Base-by-base conservation (phyloP, 2,797 vertebrate genomes). In the Pterois miles region DNA sequence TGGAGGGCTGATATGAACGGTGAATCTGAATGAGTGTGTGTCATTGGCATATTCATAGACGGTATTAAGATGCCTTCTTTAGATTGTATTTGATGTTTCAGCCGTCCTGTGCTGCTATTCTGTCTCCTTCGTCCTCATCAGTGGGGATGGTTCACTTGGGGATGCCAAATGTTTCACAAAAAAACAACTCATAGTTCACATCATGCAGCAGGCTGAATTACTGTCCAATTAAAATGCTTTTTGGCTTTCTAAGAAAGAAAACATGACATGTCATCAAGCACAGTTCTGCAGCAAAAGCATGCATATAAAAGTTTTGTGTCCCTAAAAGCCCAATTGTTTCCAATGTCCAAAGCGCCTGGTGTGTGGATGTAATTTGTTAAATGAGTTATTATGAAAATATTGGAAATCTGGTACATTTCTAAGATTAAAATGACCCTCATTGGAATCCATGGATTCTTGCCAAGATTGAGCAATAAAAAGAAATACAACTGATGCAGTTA, bases 21-120 rank as follows among this genome's bases (percentile, higher is more conserved):
- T 64, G 75, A 85, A 81, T 82, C 43, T 34, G 29, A 77, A 74
- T 80, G 74, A 66, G 53, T n/a, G 57, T 43, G 43, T 36, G 60
- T 31, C 68, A 71, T 67, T 68, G 59, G 57, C 64, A 43, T 71
- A 29, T 77, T 80, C 40, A 57, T 63, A 59, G 65, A 25, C 56
- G 36, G 25, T 29, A n/a, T 71, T 76, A 25, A 71, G 70, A 76
- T 56, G 53, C 18, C 22, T 67, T 73, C 71, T 69, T 74, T 71
- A 46, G 34, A 66, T 75, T 67, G 14, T 43, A 57, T 82, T 70
- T 71, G 40, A 73, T 54, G 59, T 58, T 53, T 59, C 34, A 13
- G 71, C 67, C 71, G 62, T 65, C 22, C 40, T 60, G 14, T 56
- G 69, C 25, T 62, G 59, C 74, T 20, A 10, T 64, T 10, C 25